Evolutionary conservation across 2,888 invertebrate species (phyloP).

Genomic region (Leistus spinibarbis): DNA sequence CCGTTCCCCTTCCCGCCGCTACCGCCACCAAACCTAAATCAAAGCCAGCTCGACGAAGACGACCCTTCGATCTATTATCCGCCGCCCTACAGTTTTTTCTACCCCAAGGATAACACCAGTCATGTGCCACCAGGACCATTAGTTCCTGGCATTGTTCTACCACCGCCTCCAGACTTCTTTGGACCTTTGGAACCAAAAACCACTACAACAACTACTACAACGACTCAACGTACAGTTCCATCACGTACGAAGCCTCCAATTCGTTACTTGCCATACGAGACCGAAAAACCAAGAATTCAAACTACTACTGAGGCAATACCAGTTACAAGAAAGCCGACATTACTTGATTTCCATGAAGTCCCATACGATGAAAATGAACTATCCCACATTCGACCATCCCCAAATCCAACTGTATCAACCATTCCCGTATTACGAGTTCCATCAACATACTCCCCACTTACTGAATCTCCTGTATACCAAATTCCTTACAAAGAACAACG

Average conservation of each 20-base stretch:
- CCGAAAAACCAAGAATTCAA: constrained; percentile 19
- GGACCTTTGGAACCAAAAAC: constrained; percentile 67
- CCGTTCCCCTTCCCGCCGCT: constrained; percentile 60
- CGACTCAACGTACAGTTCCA: constrained; percentile 44
- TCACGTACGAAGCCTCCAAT: constrained; percentile 46
- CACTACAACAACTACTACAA: constrained; percentile 55
- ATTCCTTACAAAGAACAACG: constrained; percentile 23
- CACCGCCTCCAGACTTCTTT: constrained; percentile 88
- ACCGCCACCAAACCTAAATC: constrained; percentile 61
- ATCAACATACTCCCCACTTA: constrained; percentile 13
- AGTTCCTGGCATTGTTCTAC: constrained; percentile 86
- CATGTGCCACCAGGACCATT: constrained; percentile 82
- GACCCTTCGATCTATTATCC: constrained; percentile 92
- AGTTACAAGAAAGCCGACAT: background rate
- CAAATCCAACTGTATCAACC: constrained; percentile 24
- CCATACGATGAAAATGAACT: constrained; percentile 30
- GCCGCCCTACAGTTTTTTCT: constrained; percentile 88
- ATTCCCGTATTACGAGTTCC: constrained; percentile 25
- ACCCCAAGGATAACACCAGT: constrained; percentile 76
- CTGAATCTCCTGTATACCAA: constrained; percentile 15
- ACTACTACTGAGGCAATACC: constrained; percentile 11
- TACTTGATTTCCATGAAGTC: constrained; percentile 16
- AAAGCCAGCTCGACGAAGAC: constrained; percentile 76
- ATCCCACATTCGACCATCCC: constrained; percentile 9
- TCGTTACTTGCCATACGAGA: constrained; percentile 45